phyloP scores from a whole-genome alignment of 2,888 invertebrate species.

The Macrosoma leucophasiata region DNA sequence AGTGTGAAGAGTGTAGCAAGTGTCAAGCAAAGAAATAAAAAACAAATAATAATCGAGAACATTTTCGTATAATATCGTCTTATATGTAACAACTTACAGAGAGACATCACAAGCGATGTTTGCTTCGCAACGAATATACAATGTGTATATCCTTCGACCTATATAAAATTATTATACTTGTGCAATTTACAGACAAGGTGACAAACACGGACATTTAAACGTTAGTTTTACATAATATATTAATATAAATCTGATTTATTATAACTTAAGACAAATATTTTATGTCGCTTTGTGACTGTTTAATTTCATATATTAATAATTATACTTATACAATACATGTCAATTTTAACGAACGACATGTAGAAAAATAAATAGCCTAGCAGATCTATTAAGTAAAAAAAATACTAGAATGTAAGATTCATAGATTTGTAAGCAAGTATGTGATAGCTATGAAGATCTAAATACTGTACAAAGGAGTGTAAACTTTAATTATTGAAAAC shows the following conservation, averaged over 20 bases:
- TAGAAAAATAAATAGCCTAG: slow-evolving; percentile 59
- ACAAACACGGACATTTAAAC: slow-evolving; percentile 17
- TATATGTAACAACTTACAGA: slow-evolving; percentile 61
- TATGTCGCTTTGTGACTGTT: slow-evolving; percentile 22
- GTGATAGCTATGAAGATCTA: slow-evolving; percentile 10
- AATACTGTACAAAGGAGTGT: slow-evolving; percentile 53
- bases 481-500: slow-evolving; percentile 57
- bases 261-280: slow-evolving; percentile 7
- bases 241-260: slow-evolving; percentile 6
- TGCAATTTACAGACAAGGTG: slow-evolving; percentile 25
- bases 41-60: slow-evolving; percentile 47
- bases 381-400: slow-evolving; percentile 53
- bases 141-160: slow-evolving; percentile 12
- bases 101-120: slow-evolving; percentile 49
- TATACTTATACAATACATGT: slow-evolving; percentile 18
- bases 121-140: slow-evolving; percentile 20
- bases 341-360: no score
- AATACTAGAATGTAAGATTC: slow-evolving; percentile 18
- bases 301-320: slow-evolving; percentile 10
- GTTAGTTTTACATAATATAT: no score
- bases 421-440: slow-evolving; percentile 5
- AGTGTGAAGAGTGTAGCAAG: slow-evolving; percentile 1
- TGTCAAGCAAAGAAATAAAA: slow-evolving; percentile 35
- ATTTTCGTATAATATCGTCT: slow-evolving; percentile 62
- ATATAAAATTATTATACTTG: slow-evolving; percentile 19